Percentiles rank a stretch among this genome's conserved stretches.
Conservation (phyloP, 2,797 vertebrate genomes). For the Micrastur ruficollis region DNA sequence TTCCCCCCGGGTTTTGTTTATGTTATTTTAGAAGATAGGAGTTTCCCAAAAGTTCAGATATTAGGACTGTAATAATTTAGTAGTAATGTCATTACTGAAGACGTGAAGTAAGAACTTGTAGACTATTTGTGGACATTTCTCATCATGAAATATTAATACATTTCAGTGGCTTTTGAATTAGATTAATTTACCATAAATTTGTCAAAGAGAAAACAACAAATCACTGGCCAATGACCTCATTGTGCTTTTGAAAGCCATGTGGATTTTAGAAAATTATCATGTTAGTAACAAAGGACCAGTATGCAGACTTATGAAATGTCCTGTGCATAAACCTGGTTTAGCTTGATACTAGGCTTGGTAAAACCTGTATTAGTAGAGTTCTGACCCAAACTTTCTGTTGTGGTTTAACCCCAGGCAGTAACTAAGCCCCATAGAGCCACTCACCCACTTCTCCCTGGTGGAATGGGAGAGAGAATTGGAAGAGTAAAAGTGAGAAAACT, state of each 20-base stretch:
- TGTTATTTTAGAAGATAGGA: neutral
- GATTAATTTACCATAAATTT: neutral
- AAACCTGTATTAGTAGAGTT: neutral
- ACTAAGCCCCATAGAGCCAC: too few species aligned
- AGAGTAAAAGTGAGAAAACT: too few species aligned
- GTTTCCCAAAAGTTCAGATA: neutral
- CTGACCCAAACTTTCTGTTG: neutral
- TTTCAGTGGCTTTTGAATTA: neutral
- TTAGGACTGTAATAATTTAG: neutral
- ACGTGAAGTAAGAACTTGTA: neutral
- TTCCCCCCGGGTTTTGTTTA: neutral
- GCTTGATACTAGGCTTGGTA: neutral
- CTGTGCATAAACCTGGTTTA: neutral
- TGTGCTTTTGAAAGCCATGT: neutral
- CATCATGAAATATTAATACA: neutral
- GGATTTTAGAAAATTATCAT: neutral
- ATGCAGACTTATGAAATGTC: neutral
- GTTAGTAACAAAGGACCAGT: neutral
- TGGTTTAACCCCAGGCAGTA: too few species aligned
- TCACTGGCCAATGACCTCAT: neutral
- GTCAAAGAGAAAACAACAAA: neutral
- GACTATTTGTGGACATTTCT: neutral
- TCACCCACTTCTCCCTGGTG: too few species aligned
- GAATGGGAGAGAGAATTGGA: too few species aligned
- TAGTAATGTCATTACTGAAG: neutral